Base-by-base conservation (phyloP, 2,888 invertebrate species). In the Dichetophora obliterata region DNA sequence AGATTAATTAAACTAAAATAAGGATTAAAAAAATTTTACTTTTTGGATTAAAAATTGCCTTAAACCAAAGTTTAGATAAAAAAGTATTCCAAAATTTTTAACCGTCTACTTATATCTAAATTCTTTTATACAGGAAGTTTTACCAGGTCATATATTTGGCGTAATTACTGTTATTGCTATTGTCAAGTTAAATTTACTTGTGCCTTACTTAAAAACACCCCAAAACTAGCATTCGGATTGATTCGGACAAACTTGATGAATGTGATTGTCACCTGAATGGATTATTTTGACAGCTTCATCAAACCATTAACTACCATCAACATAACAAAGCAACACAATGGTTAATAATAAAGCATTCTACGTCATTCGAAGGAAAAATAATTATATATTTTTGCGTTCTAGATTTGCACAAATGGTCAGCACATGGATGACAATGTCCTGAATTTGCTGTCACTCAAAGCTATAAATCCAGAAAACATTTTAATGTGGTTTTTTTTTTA, bases 251-350 rank as follows among this genome's bases (percentile, higher is more conserved):
- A 57, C 27, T 77, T 78, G 79, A 79, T 77, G 79, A 77, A 77
- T 79, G 77, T 82, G 82, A 82, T 83, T 84, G 83, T 83, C 84
- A 80, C 81, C 80, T 82, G 81, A 84, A 84, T 84, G 83, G 83
- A 83, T 83, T 85, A 77, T 81, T 83, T 80, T 83, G 81, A 82
- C 82, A 84, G 74, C 77, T 77, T 78, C 74, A 66, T 76, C 61
- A 71, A 68, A 24, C 68, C 68, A 22, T 31, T 43, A 43, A 31
- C 31, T 14, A 63, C 31, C 63, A 63, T 31, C 63, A 63, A 31
- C 63, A 63, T 27, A 16, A 27, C 16, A 19, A 61, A n/a, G 63
- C 27, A 27, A 31, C 27, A 63, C 63, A 63, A 31, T 16, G 3
- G 31, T 11, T 31, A 34, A 31, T n/a, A 34, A 24, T 22, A 19